Base-by-base conservation (phyloP, 92 coral and sea anemone species). In the Meandrina meandrites region DNA sequence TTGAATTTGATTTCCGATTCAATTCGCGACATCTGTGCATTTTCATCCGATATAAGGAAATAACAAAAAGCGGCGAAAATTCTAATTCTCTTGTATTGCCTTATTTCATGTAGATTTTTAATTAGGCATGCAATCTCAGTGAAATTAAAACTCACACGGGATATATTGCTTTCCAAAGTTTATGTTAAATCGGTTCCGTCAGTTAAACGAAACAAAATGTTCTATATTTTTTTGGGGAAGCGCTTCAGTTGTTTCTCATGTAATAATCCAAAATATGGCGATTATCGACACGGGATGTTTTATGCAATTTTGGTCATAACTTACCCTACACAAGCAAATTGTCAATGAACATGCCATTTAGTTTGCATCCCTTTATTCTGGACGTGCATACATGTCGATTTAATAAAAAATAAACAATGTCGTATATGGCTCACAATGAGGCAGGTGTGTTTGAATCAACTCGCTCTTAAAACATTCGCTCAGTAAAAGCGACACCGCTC, bases 351-450 rank as follows among this genome's bases (percentile, higher is more conserved):
- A 14, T 17, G 14, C 27, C 47, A 81, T 71, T 66, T 64, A 14
- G 57, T 47, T 81, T 53, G 50, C 40, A 17, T 54, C 30, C 8
- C n/a, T 79, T 64, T 37, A 27, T 10, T 64, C 32, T 62, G 32
- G 76, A 18, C 8, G 42, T 17, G 40, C 75, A 81, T 64, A 40
- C 57, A 81, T 28, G 84, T 6, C 36, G 40, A 10, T n/a, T 3
- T 81, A 62, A 81, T 81, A 76, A 81, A 81, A 81, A 66, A 66
- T 66, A 81, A 64, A 28, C 82, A 79, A 8, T 53, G 68, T 34
- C 54, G 40, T 42, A 40, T 37, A 10, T 16, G 35, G 45, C 28
- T 47, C 81, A 78, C 47, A 21, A 35, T 0, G 17, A 17, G n/a
- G n/a, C 84, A 80, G 84, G 73, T 80, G 84, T 64, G 14, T 66